Evolutionary conservation across 2,888 invertebrate species (phyloP), one percentile per base, ranked within the genome.

Genomic region (Thereva unica): DNA sequence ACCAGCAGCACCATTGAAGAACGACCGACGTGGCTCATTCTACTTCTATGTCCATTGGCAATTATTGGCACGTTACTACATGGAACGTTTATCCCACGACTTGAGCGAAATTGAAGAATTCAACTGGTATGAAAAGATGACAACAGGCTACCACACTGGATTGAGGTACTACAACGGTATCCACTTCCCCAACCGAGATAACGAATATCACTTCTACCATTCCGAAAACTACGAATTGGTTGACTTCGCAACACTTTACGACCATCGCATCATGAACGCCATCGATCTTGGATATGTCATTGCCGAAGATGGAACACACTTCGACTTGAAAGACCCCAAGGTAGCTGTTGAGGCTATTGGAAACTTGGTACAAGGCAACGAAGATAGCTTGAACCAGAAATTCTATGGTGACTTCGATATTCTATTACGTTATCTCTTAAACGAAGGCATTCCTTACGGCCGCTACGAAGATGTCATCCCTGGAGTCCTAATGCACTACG

Each of bases 31-130:
- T 5, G 84, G 84, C 45, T 81, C 80, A 68, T 76, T 80, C 12
- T 84, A 80, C 70, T 75, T 84, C 9, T 84, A 80, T 71, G 74
- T 78, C 10, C 83, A 84, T 73, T 81, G 81, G 71, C 83, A 83
- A 70, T 67, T 84, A 5, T 67, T 83, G 72, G 78, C 82, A 23
- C 83, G 85, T 68, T 84, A 82, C 74, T 78, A 82, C 69, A 70
- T 83, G 71, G 83, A 83, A 75, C 87, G 91, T 77, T 80, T 91
- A 55, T 87, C 89, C 41, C 86, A 89, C 76, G 87, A 86, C 68
- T 81, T 90, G 67, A 86, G 86, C 9, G 88, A 89, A 72, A 86
- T 90, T 66, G 83, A 85, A 12, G 79, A 82, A 23, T 83, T 89
- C 68, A 83, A 86, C 67, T 83, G 84, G 74, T 83, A 84, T 66